phyloP scores from a whole-genome alignment of 2,888 invertebrate species.

The Drosophila longiperda region DNA sequence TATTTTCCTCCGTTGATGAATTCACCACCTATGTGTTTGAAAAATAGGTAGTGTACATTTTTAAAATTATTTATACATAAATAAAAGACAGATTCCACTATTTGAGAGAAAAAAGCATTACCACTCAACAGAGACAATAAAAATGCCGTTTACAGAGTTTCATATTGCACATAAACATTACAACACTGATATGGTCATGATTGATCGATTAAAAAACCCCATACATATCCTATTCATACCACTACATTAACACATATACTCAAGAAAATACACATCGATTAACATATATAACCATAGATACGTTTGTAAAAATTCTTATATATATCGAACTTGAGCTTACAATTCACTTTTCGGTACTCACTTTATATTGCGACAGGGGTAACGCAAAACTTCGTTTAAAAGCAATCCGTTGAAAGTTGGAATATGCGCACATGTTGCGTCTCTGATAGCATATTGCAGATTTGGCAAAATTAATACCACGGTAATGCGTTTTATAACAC shows the following conservation, averaged over 20 bases:
- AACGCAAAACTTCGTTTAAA: conserved; percentile 3
- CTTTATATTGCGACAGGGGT: conserved; percentile 17
- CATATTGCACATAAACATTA: conserved; percentile 13
- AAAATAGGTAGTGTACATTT: neutral
- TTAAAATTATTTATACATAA: neutral
- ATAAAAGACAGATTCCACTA: neutral
- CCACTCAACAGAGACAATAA: conserved; percentile 46
- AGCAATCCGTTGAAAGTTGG: conserved; percentile 4
- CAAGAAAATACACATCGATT: conserved; percentile 2
- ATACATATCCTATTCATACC: neutral
- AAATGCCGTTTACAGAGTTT: conserved; percentile 20
- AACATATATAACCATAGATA: neutral
- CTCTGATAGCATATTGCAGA: conserved; percentile 26
- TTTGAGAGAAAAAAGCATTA: conserved; percentile 29
- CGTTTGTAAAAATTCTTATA: neutral
- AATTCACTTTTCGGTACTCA: conserved; percentile 28
- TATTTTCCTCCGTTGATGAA: conserved; percentile 74
- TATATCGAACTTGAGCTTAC: neutral
- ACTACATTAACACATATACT: neutral
- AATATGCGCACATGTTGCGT: conserved; percentile 13
- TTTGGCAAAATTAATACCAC: conserved; percentile 15
- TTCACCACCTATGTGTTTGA: conserved; percentile 67
- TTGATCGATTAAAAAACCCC: neutral
- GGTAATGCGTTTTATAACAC: conserved; percentile 38
- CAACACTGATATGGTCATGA: conserved; percentile 3